Evolutionary conservation across 2,888 invertebrate species (phyloP), one percentile per base, ranked within the genome.

Genomic region (Eubasilissa splendida): DNA sequence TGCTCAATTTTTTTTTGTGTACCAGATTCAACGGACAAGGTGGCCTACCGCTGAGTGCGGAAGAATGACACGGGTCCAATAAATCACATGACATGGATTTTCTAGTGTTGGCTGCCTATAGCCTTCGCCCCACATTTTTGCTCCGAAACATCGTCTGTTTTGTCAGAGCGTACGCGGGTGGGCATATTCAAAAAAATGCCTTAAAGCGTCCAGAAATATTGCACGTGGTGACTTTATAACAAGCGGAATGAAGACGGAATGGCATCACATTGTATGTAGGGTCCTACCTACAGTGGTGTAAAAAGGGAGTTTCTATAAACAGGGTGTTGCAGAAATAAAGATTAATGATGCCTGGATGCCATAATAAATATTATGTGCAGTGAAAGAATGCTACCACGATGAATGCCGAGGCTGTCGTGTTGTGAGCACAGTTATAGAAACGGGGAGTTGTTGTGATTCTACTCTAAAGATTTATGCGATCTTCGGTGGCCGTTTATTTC

Each of bases 181-280:
- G 80, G 76, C 80, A 65, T 10, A 66, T 52, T 42, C 42, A 71
- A 74, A 65, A 73, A 74, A 80, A 50, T 11, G 1, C 31, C 50
- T 50, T 50, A 42, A 68, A 42, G 14, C 66, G 50, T n/a, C 52
- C 12, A 42, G 42, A 68, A 81, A 81, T 81, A 76, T 78, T 71
- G 75, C 81, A 79, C 78, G 68, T 76, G 75, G 78, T 81, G 78
- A 81, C 78, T 81, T 81, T 73, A 81, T 81, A 76, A 79, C 73
- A 31, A 52, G 14, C 10, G 63, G 42, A 68, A 79, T 79, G 79
- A 79, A 75, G 79, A 79, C 56, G 59, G 68, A 75, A 68, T 56
- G 65, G 56, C 31, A 31, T 12, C n/a, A 31, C 52, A 73, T 78
- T 78, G 78, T 78, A 58, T 53, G 11, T n/a, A n/a, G 9, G 58